These are phyloP conservation scores for Lysiphlebus fabarum DNA, from an alignment of 1,140 invertebrate species.

Conservation along the genomic window DNA sequence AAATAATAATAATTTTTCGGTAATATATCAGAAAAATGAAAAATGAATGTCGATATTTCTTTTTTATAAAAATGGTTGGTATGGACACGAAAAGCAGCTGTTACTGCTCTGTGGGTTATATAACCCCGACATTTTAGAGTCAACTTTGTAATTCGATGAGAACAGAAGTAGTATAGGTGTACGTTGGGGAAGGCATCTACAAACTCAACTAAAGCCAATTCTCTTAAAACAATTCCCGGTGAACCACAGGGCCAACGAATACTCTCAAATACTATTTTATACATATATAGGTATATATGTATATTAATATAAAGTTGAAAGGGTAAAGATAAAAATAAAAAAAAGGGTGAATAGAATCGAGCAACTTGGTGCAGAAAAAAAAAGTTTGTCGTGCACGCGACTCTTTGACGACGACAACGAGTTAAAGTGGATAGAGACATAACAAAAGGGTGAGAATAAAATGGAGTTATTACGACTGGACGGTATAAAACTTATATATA, in stretches of 20 bases:
- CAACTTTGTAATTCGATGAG: not conserved
- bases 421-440: too few relatives aligned
- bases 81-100: constrained; percentile 14
- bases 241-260: not conserved
- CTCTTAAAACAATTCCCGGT: constrained; percentile 14
- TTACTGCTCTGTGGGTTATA: constrained; percentile 15
- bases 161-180: not conserved
- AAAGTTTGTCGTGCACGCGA: too few relatives aligned
- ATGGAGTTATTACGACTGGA: constrained; percentile 17
- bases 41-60: constrained; percentile 15
- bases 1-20: constrained; percentile 6
- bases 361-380: not conserved
- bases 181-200: not conserved
- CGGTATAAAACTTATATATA: constrained; percentile 3
- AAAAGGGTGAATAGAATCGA: not conserved
- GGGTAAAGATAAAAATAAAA: not conserved
- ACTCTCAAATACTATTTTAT: constrained; percentile 3
- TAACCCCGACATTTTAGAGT: constrained; percentile 10
- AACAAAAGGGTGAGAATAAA: not conserved
- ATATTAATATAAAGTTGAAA: not conserved
- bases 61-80: not conserved
- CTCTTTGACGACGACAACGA: too few relatives aligned
- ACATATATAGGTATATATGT: not conserved
- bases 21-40: constrained; percentile 13
- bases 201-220: constrained; percentile 11